Conservation (phyloP, 2,113 vertebrate species). For the Martes martes region DNA sequence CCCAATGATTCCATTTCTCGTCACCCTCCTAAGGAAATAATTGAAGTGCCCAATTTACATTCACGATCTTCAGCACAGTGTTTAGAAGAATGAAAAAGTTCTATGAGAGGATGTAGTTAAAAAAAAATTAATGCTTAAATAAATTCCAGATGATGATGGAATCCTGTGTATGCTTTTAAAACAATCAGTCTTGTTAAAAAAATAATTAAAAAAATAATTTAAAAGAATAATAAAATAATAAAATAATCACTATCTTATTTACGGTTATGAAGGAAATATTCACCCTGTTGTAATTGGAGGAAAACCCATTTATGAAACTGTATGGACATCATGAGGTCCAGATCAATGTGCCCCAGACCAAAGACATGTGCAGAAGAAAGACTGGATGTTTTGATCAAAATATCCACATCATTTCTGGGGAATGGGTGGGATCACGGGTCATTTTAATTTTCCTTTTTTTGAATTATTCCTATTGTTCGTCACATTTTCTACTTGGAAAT, state of each 20-base stretch:
- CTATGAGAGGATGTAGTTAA: not conserved
- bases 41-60: not conserved
- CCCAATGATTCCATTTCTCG: not conserved
- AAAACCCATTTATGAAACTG: not conserved
- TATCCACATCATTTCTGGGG: not conserved
- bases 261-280: not conserved
- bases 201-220: no score
- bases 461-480: not conserved
- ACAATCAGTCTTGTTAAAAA: not conserved
- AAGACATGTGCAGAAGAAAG: not conserved
- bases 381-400: not conserved
- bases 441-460: not conserved
- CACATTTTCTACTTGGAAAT: constrained; percentile 15
- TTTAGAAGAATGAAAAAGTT: not conserved
- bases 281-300: not conserved
- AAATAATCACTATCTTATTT: not conserved
- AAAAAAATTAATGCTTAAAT: constrained; percentile 23
- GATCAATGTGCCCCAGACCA: not conserved
- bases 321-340: not conserved
- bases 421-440: not conserved
- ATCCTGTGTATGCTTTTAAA: not conserved
- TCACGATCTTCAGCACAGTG: not conserved
- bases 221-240: no score
- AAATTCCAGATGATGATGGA: not conserved
- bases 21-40: not conserved